Percentiles rank a stretch among this genome's conserved stretches.
phyloP scores from a whole-genome alignment of 1,140 invertebrate genomes.

The Solenopsis fugax region DNA sequence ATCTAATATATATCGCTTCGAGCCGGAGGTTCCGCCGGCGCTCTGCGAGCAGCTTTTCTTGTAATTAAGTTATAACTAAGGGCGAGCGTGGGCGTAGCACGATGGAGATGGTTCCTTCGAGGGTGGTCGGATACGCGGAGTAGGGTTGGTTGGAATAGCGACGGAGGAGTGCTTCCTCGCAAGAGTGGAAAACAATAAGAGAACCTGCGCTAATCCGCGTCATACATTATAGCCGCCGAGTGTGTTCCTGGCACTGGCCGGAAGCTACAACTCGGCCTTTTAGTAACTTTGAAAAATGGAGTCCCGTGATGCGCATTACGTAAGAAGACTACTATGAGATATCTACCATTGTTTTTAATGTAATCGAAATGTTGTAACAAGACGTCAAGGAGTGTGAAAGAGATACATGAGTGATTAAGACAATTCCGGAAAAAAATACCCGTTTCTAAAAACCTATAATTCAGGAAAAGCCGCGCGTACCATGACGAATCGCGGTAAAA shows the following conservation, averaged over 20 bases:
- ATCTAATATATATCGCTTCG: conserved; percentile 84
- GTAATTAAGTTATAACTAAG: conserved; percentile 86
- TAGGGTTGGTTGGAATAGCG: conserved; percentile 43
- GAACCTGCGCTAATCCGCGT: conserved; percentile 83
- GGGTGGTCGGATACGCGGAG: conserved; percentile 21
- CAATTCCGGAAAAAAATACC: not conserved
- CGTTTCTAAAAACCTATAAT: not conserved
- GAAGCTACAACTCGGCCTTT: conserved; percentile 13
- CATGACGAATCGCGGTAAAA: not conserved
- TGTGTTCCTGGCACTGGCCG: conserved; percentile 82
- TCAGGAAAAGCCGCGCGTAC: not conserved
- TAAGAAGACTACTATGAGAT: not conserved
- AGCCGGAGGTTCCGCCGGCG: conserved; percentile 64
- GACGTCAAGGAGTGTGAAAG: not conserved
- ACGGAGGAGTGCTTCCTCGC: conserved; percentile 60
- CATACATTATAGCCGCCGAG: conserved; percentile 85
- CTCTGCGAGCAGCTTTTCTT: conserved; percentile 82
- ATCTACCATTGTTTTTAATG: not conserved
- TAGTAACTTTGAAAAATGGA: not conserved
- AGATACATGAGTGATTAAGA: not conserved
- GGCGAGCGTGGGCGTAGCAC: conserved; percentile 66
- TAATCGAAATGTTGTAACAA: not conserved
- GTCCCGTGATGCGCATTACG: not conserved
- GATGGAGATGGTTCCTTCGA: conserved; percentile 64
- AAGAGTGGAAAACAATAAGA: conserved; percentile 86